These are phyloP conservation scores for Labia minor DNA, from an alignment of 2,888 invertebrate genomes.

Conservation along the genomic window DNA sequence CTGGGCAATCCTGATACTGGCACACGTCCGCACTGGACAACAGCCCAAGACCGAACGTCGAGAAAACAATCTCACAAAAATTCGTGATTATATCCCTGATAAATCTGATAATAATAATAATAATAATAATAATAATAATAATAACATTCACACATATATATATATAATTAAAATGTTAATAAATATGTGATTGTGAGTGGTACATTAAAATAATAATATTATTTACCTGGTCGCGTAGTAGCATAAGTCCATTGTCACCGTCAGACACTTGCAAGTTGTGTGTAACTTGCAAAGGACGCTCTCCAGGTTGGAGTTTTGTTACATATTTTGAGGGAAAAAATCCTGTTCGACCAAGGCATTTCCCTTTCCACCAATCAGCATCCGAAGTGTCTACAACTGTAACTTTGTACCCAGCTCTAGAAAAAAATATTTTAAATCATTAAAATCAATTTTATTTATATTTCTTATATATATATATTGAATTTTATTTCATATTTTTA, in stretches of 20 bases:
- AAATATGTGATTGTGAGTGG: no score
- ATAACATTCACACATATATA: no score
- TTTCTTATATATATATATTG: no score
- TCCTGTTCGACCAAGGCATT: slow-evolving; percentile 79
- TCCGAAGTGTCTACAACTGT: slow-evolving; percentile 90
- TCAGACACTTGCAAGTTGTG: slow-evolving; percentile 78
- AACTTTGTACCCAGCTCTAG: slow-evolving; percentile 71
- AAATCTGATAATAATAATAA: no score
- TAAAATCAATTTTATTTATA: background rate
- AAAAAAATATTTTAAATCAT: slow-evolving; percentile 23
- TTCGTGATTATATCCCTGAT: no score
- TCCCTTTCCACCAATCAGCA: slow-evolving; percentile 96
- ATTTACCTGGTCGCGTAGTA: slow-evolving; percentile 79
- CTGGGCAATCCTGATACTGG: no score
- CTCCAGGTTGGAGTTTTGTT: slow-evolving; percentile 78
- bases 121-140: no score
- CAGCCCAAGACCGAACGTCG: no score
- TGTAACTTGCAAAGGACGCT: slow-evolving; percentile 80
- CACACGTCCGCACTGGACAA: no score
- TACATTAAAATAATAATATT: no score
- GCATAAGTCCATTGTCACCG: slow-evolving; percentile 67
- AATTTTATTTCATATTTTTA: slow-evolving; percentile 15
- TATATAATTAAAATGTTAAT: no score
- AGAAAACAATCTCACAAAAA: no score
- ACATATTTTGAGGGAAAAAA: slow-evolving; percentile 94